Conservation (phyloP, 2,888 invertebrate species). For the Colostygia pectinataria region DNA sequence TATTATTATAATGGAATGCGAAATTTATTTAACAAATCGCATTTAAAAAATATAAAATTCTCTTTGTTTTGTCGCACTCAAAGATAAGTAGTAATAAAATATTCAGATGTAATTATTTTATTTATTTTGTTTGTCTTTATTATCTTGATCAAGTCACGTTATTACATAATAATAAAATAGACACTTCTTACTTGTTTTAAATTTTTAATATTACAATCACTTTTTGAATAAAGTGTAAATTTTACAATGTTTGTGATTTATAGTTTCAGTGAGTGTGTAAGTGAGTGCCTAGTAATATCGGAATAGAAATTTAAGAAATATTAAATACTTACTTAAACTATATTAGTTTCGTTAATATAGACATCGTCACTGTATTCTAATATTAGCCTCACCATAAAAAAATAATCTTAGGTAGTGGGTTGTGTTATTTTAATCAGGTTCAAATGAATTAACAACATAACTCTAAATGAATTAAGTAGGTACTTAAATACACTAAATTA, state of each 20-base stretch:
- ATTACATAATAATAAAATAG: conserved; percentile 6
- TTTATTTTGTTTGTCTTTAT: background rate
- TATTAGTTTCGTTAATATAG: conserved; percentile 12
- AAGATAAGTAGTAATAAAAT: conserved; percentile 3
- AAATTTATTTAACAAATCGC: conserved; percentile 2
- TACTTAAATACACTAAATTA: too few species aligned
- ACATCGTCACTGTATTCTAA: conserved; percentile 2
- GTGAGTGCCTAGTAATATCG: conserved; percentile 28
- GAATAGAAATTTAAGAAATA: conserved; percentile 18
- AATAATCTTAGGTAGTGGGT: conserved; percentile 1
- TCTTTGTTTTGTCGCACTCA: conserved; percentile 6
- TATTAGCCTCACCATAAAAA: conserved; percentile 13
- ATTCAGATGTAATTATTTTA: background rate
- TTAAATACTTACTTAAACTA: conserved; percentile 11
- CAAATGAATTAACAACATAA: too few species aligned
- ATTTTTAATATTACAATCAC: background rate
- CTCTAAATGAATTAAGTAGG: too few species aligned
- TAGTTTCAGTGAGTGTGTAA: conserved; percentile 6
- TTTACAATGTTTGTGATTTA: conserved; percentile 16
- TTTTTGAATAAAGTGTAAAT: conserved; percentile 1
- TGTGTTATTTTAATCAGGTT: too few species aligned
- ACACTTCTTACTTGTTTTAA: conserved; percentile 1
- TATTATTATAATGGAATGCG: conserved; percentile 9
- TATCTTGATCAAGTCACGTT: conserved; percentile 2
- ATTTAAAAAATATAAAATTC: conserved; percentile 7